Evolutionary conservation across 2,797 vertebrate species (phyloP).

Genomic region (Gouania willdenowi): DNA sequence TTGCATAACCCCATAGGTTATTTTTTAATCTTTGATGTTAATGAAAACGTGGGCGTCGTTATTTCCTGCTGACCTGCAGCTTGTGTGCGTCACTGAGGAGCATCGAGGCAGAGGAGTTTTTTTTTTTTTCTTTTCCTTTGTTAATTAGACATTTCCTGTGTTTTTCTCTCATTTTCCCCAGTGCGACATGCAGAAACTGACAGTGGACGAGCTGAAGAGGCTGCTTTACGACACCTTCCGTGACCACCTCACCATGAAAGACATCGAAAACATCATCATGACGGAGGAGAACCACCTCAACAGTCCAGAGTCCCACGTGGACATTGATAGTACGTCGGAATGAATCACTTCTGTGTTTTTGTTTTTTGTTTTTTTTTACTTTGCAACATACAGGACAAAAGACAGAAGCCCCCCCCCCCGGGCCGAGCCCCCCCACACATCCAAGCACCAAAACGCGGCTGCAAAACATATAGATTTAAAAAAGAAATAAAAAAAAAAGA

Average conservation of each 20-base stretch:
- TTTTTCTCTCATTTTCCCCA: constrained; percentile 52
- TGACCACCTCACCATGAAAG: constrained; percentile 98
- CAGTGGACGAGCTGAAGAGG: constrained; percentile 94
- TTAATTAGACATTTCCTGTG: constrained; percentile 13
- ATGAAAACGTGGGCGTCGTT: background rate
- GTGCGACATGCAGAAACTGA: constrained; percentile 99
- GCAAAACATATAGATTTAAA: no score
- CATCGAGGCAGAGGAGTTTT: background rate
- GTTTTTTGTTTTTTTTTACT: no score
- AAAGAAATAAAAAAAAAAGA: no score
- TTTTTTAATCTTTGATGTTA: background rate
- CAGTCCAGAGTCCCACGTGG: constrained; percentile 89
- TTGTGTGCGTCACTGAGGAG: constrained; percentile 9
- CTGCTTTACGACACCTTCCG: constrained; percentile 96
- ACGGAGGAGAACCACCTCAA: constrained; percentile 95
- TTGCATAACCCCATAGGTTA: constrained; percentile 15
- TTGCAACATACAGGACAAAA: no score
- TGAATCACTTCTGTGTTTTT: no score
- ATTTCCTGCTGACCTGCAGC: constrained; percentile 12
- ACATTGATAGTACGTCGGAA: constrained; percentile 90
- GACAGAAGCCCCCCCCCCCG: no score
- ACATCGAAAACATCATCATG: constrained; percentile 99
- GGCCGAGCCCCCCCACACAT: no score
- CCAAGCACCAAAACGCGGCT: no score
- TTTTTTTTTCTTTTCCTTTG: constrained; percentile 10